phyloP scores from a whole-genome alignment of 2,888 invertebrate species.

The Platycheirus albimanus region DNA sequence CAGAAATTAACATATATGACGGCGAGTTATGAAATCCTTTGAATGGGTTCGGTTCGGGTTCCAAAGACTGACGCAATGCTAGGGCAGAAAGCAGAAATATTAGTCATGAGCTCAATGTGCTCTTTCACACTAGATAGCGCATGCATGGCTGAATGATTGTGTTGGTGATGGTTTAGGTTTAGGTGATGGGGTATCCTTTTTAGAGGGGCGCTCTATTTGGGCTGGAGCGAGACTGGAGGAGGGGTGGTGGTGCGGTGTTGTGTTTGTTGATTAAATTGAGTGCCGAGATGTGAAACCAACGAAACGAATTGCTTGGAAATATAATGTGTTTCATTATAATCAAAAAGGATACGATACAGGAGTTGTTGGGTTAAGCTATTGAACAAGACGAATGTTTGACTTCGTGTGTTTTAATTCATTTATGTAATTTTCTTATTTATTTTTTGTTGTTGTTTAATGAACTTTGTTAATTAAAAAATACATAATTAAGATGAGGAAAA shows the following conservation, averaged over 20 bases:
- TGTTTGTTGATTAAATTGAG: conserved; percentile 69
- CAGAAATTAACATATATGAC: conserved; percentile 64
- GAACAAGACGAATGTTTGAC: conserved; percentile 12
- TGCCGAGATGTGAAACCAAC: conserved; percentile 59
- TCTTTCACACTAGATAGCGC: conserved; percentile 58
- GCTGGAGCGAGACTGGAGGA: no score
- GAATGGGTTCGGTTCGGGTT: conserved; percentile 33
- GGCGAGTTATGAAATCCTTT: conserved; percentile 52
- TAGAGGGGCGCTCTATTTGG: no score
- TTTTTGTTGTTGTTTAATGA: not conserved
- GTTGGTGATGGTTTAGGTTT: conserved; percentile 8
- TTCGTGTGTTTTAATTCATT: not conserved
- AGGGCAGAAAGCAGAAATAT: conserved; percentile 33
- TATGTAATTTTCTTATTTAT: conserved; percentile 3
- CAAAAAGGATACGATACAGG: conserved; percentile 35
- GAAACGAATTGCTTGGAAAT: conserved; percentile 51
- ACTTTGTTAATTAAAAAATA: not conserved
- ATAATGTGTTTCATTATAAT: conserved; percentile 54
- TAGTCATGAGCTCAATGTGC: conserved; percentile 59
- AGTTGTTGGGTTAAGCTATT: not conserved
- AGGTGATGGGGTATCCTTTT: not conserved
- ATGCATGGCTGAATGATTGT: conserved; percentile 59
- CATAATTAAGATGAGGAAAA: no score
- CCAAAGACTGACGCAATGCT: not conserved
- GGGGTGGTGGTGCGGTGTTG: not conserved